Base-by-base conservation (phyloP, 2,888 invertebrate genomes). In the Lasioglossum zephyrum region DNA sequence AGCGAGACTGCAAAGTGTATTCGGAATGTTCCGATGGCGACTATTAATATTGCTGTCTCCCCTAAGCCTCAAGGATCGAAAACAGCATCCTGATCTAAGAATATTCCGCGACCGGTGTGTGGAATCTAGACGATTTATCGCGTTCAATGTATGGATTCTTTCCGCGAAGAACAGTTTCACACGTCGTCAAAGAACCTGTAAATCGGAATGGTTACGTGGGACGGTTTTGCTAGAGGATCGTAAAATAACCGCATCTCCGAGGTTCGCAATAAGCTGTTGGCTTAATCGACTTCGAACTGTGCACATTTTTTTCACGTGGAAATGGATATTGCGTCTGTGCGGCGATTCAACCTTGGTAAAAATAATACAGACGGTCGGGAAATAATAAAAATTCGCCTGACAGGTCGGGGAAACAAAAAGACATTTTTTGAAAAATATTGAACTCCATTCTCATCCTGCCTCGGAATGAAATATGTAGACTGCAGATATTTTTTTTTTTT, bases 31-130 rank as follows among this genome's bases (percentile, higher is more conserved):
- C 9, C 53, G 22, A 53, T 53, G 53, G 22, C 16, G 41, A 3
- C 83, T 85, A 85, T 85, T 85, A 79, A 86, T 85, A 82, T 41
- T 18, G 66, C 66, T 26, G 26, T 66, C 31, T 36, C 31, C 31
- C 66, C 16, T 16, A 31, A 66, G 60, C 60, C 60, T 13, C 26
- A 60, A 26, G 26, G 60, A 60, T 60, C 60, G 60, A 26, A 26
- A 60, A 60, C n/a, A 60, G 26, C 26, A 26, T 60, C 60, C 60
- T 26, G 26, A 26, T 60, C 60, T 60, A 60, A 60, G 60, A 26
- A 60, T 60, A 60, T 60, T 60, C 60, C 60, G 26, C 60, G 60
- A 26, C 26, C 26, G 11, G 26, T 26, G 26, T 13, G 26, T 4
- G 60, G 26, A 60, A 60, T 60, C 13, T 26, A 13, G 26, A 60